phyloP scores from a whole-genome alignment of 2,113 vertebrate species.

The Anseranas semipalmata region DNA sequence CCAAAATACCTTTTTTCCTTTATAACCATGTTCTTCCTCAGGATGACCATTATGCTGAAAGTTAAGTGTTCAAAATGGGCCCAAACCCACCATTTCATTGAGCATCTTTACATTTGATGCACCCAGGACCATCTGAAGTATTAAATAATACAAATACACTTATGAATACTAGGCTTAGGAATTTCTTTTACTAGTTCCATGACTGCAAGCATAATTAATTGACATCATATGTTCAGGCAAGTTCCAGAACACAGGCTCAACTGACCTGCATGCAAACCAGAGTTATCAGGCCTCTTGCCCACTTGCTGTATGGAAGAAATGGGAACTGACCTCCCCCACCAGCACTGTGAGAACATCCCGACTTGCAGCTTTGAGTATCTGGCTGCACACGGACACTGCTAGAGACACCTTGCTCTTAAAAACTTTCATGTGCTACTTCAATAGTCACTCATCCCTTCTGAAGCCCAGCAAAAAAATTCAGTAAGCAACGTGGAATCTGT shows the following conservation, averaged over 20 bases:
- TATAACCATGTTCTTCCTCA: neutral
- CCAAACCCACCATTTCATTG: neutral
- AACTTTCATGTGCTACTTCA: neutral
- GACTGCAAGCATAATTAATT: neutral
- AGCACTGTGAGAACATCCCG: neutral
- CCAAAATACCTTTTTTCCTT: neutral
- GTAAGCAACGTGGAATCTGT: neutral
- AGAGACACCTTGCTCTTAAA: neutral
- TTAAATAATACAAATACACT: neutral
- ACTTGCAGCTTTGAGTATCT: neutral
- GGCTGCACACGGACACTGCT: neutral
- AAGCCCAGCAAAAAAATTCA: neutral
- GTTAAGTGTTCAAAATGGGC: neutral
- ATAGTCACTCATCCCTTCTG: neutral
- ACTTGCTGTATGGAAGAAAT: neutral
- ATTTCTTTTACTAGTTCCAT: neutral
- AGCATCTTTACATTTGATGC: neutral
- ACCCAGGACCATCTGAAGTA: neutral
- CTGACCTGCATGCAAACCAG: neutral
- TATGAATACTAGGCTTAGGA: neutral
- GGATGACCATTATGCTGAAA: neutral
- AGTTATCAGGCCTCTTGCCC: neutral
- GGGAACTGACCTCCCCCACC: neutral
- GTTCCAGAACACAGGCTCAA: neutral
- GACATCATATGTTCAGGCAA: neutral